Evolutionary conservation across 2,797 vertebrate genomes (phyloP).

Genomic region (Spheniscus humboldti): DNA sequence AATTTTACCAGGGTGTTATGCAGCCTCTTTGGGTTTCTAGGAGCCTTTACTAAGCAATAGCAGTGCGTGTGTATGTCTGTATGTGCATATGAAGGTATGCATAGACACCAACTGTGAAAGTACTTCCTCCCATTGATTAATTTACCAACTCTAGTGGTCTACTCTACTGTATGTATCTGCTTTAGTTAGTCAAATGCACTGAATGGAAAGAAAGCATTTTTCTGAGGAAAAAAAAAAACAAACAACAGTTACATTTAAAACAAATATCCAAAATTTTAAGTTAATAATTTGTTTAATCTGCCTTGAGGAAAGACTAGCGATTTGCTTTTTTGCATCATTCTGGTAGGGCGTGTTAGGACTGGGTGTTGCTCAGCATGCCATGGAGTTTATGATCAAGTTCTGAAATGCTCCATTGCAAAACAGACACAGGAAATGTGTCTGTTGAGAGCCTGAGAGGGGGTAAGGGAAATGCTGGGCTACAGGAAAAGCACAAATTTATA

Average conservation of each 20-base stretch:
- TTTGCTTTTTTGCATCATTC: background rate
- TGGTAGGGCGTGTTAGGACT: background rate
- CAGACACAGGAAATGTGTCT: background rate
- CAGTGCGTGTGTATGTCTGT: fast-evolving
- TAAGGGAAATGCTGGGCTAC: background rate
- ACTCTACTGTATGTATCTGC: background rate
- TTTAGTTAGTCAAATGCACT: background rate
- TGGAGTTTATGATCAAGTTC: background rate
- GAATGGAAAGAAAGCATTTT: background rate
- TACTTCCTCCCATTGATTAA: background rate
- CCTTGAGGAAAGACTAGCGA: background rate
- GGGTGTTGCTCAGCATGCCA: background rate
- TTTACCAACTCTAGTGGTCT: background rate
- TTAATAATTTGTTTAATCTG: background rate
- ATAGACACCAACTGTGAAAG: background rate
- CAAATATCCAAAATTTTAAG: background rate
- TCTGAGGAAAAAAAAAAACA: background rate
- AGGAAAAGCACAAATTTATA: background rate
- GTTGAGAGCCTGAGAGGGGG: background rate
- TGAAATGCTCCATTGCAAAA: background rate
- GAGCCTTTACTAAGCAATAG: background rate
- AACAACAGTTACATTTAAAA: background rate
- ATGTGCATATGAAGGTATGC: background rate
- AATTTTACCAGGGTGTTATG: background rate
- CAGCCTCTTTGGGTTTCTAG: background rate